Conservation (phyloP, 2,113 vertebrate species). For the Epinephelus moara region DNA sequence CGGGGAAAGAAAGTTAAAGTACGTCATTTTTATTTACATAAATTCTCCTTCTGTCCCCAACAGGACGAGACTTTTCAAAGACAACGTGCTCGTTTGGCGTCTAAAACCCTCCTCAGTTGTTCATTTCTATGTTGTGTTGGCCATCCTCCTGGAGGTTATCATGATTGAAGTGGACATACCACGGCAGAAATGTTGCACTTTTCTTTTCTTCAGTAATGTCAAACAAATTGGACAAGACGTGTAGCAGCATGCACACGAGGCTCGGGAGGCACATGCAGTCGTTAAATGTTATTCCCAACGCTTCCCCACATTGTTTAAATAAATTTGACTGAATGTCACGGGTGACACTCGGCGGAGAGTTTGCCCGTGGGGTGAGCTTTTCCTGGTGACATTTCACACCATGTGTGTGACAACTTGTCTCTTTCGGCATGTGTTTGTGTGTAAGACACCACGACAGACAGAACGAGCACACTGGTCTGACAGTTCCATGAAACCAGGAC, state of each 20-base stretch:
- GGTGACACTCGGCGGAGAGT: conserved; percentile 1
- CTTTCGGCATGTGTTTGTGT: background rate
- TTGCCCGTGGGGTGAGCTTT: conserved; percentile 15
- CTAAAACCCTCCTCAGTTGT: background rate
- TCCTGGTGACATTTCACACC: conserved; percentile 39
- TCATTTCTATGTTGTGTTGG: no score
- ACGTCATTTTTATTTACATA: no score
- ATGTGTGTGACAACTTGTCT: conserved; percentile 9
- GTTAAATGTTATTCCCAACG: background rate
- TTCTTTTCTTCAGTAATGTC: background rate
- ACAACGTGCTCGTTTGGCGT: background rate
- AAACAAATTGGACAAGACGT: background rate
- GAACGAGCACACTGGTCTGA: background rate
- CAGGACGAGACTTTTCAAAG: no score
- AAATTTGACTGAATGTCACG: conserved; percentile 5
- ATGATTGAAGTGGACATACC: background rate
- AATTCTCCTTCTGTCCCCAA: background rate
- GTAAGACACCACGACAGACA: background rate
- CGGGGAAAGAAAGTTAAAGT: background rate
- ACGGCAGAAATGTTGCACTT: background rate
- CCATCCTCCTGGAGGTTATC: background rate
- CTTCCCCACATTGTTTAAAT: background rate
- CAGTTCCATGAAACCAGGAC: background rate
- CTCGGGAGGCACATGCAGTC: background rate
- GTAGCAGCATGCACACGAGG: background rate